A percentile compares a stretch with the other conserved stretches of the same genome.
Evolutionary conservation across 1,140 invertebrate genomes (phyloP).

Genomic region (Brachionus plicatilis): DNA sequence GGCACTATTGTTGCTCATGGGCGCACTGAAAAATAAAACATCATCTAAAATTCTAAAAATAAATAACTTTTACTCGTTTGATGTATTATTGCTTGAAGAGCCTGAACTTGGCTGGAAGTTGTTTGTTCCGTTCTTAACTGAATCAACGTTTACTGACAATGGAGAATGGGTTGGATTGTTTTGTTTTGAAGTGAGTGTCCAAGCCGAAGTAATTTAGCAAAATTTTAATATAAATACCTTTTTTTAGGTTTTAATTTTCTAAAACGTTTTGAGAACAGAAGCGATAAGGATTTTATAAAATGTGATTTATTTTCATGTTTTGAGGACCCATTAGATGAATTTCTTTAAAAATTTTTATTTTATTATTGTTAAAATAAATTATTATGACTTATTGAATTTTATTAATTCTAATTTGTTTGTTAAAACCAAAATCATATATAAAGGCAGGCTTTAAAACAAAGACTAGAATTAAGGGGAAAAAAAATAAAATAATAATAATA

Average conservation of each 20-base stretch:
- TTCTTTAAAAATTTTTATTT: not conserved
- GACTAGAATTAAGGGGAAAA: no score
- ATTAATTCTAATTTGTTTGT: no score
- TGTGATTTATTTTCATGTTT: not conserved
- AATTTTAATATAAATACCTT: conserved; percentile 16
- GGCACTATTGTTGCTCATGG: not conserved
- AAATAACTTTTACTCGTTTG: not conserved
- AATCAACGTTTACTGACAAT: not conserved
- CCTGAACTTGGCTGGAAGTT: not conserved
- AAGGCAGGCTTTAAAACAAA: no score
- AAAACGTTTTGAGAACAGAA: not conserved
- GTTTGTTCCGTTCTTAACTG: not conserved
- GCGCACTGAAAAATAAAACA: not conserved
- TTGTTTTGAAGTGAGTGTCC: not conserved
- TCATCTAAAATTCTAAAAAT: not conserved
- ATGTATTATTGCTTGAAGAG: not conserved
- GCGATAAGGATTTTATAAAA: not conserved
- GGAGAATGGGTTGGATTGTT: not conserved
- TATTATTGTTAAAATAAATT: not conserved
- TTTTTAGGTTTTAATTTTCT: not conserved
- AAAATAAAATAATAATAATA: no score
- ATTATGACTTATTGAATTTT: no score
- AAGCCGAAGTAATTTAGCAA: not conserved
- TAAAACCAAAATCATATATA: no score
- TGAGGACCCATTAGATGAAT: not conserved